Evolutionary conservation across 2,888 invertebrate genomes (phyloP).

Genomic region (Aromia moschata): DNA sequence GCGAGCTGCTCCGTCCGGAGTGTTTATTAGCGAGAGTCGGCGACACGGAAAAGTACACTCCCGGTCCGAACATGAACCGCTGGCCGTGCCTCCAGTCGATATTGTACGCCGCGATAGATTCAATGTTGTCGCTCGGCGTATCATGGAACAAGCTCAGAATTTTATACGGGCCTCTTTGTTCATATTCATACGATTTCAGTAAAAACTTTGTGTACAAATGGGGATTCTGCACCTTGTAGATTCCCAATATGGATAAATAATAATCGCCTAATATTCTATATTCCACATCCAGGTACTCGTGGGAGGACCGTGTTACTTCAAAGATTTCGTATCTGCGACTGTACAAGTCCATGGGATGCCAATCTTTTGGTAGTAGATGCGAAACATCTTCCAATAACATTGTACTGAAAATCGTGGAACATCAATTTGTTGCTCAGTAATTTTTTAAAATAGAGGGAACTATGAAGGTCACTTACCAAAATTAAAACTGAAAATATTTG

Average conservation of each 20-base stretch:
- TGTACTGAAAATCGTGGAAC: constrained; percentile 2
- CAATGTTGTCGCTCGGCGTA: constrained; percentile 44
- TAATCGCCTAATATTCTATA: constrained; percentile 20
- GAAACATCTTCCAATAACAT: constrained; percentile 37
- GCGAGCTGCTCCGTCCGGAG: constrained; percentile 43
- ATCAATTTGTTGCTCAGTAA: too few relatives aligned
- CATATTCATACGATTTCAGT: constrained; percentile 49
- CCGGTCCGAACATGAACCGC: constrained; percentile 51
- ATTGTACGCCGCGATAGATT: constrained; percentile 50
- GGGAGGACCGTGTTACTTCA: constrained; percentile 18
- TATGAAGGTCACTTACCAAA: too few relatives aligned
- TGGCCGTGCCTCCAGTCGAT: constrained; percentile 53
- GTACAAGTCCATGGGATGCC: constrained; percentile 37
- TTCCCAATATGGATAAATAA: constrained; percentile 27
- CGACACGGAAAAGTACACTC: constrained; percentile 53
- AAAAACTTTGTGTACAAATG: constrained; percentile 47
- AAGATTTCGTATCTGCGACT: constrained; percentile 32
- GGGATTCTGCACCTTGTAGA: constrained; percentile 50
- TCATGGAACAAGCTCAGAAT: constrained; percentile 49
- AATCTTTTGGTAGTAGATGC: constrained; percentile 29
- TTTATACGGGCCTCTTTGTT: constrained; percentile 31
- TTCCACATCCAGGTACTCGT: constrained; percentile 30
- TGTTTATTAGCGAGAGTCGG: constrained; percentile 49
- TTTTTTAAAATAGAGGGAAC: too few relatives aligned
- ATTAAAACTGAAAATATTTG: too few relatives aligned